Evolutionary conservation across 2,888 invertebrate species (phyloP), one percentile per base, ranked within the genome.

Genomic region (Eristalinus sepulchralis): DNA sequence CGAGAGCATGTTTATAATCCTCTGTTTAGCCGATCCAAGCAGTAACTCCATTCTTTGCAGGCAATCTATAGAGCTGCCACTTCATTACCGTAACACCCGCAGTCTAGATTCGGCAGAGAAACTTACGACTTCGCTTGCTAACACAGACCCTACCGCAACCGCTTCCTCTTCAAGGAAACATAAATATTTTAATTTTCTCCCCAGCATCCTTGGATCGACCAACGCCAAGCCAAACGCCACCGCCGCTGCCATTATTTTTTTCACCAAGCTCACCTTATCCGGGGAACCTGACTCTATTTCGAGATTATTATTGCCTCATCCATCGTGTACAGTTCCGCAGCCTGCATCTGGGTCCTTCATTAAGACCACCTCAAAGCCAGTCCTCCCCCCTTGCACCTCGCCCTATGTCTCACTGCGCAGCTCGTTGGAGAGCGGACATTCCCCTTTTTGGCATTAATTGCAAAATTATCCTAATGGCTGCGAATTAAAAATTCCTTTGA

Each of bases 401-500:
- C 13, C 10, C 22, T 22, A 3, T 57, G 17, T 57, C 10, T 11
- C 11, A n/a, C 27, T 22, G 22, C 24, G 10, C 60, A 8, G 17
- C 0, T 60, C n/a, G 24, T 6, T 11, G 33, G 17, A 39, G 33
- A 77, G n/a, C 55, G 55, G 64, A 34, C 57, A 22, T 53, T 47
- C 59, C 67, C 53, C 62, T 62, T 39, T 20, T 27, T 20, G 0
- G 63, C 71, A 67, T 67, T 80, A 81, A 81, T 73, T 81, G 67
- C 75, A 81, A 75, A 81, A 81, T 81, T 73, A 81, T 81, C 80
- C 67, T 81, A 75, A 81, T 81, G 80, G 75, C 80, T 63, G 57
- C 27, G 68, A 81, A 81, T 81, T 81, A 75, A 81, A 73, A 75
- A 81, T 81, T 81, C 80, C 80, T 81, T 81, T 81, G 80, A 81